These are phyloP conservation scores for Limonius californicus DNA, from an alignment of 1,140 invertebrate species.

Conservation along the genomic window DNA sequence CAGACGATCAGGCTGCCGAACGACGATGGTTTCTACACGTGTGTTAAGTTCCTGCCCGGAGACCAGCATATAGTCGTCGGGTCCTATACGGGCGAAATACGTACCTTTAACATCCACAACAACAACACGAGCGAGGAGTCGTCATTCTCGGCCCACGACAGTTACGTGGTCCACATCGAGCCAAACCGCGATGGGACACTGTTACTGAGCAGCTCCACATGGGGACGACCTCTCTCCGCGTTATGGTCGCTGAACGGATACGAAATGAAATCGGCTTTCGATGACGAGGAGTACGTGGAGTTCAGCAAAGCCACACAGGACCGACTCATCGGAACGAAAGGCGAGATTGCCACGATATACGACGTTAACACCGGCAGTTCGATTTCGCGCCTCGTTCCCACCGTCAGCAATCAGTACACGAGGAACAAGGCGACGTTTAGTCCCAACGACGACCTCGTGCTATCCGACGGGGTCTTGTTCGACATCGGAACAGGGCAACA, in stretches of 20 bases:
- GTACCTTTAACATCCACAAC: conserved; percentile 78
- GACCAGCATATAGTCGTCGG: conserved; percentile 81
- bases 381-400: conserved; percentile 70
- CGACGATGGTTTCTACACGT: conserved; percentile 79
- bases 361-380: conserved; percentile 79
- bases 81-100: conserved; percentile 82
- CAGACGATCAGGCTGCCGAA: conserved; percentile 71
- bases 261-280: conserved; percentile 67
- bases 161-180: conserved; percentile 77
- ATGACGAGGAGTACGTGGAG: conserved; percentile 85
- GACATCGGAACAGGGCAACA: conserved; percentile 83
- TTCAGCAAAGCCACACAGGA: conserved; percentile 87
- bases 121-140: conserved; percentile 68
- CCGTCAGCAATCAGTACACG: conserved; percentile 86
- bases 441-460: conserved; percentile 87
- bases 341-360: conserved; percentile 77
- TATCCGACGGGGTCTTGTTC: conserved; percentile 96
- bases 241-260: conserved; percentile 82
- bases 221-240: conserved; percentile 76
- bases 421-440: conserved; percentile 93
- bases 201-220: conserved; percentile 80
- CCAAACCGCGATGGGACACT: conserved; percentile 69
- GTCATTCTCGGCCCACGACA: conserved; percentile 76
- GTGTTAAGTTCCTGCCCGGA: conserved; percentile 72
- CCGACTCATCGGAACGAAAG: conserved; percentile 78